A percentile compares a stretch with the other conserved stretches of the same genome.
Conservation (phyloP, 2,113 vertebrate genomes). For the Aythya baeri region DNA sequence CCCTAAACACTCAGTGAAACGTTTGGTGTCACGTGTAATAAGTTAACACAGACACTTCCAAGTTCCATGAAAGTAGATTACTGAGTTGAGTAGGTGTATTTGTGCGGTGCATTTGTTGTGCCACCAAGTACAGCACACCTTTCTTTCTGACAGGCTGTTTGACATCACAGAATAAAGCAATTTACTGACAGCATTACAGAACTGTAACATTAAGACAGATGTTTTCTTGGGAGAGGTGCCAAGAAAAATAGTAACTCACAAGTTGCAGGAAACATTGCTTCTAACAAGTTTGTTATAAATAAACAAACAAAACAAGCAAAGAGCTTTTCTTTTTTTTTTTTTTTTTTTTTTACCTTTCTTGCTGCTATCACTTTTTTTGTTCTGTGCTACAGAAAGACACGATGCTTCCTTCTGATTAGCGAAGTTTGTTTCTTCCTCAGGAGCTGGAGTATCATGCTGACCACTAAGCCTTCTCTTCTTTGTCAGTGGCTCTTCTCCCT, state of each 20-base stretch:
- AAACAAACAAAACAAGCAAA: not conserved
- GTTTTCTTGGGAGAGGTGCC: not conserved
- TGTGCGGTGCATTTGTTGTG: not conserved
- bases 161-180: not conserved
- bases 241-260: not conserved
- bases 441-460: conserved; percentile 23
- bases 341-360: conserved; percentile 10
- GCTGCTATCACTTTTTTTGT: not conserved
- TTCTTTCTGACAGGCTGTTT: too few species aligned
- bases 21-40: not conserved
- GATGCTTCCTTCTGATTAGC: not conserved
- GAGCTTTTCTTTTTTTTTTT: not conserved
- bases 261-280: not conserved
- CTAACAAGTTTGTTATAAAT: not conserved
- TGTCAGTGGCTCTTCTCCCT: conserved; percentile 76
- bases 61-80: not conserved
- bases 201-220: not conserved
- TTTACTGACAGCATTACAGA: not conserved
- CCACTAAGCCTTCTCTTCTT: conserved; percentile 81
- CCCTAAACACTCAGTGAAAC: not conserved
- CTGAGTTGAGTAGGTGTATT: not conserved
- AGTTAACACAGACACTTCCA: not conserved
- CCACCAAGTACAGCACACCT: not conserved
- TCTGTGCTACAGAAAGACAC: not conserved
- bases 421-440: conserved; percentile 19